Conservation (phyloP, 35 echinoderm and acorn worm genomes). For the Acanthaster planci region DNA sequence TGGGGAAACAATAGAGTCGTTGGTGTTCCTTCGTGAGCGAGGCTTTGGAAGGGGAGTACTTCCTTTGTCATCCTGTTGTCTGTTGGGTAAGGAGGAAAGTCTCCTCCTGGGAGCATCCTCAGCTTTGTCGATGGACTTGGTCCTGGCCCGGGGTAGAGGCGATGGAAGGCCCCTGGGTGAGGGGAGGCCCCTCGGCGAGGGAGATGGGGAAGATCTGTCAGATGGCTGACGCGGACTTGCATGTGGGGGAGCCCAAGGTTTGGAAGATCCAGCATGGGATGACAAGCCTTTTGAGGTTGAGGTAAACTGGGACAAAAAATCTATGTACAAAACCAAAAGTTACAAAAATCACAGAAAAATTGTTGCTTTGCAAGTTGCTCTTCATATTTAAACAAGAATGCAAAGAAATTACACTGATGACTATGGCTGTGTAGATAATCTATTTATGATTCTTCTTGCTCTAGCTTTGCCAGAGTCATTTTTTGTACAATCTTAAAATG, state of each 20-base stretch:
- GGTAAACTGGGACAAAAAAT: slow-evolving; percentile 56
- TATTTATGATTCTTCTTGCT: too few species aligned
- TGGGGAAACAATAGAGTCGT: slow-evolving; percentile 5
- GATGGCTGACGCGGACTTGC: not conserved
- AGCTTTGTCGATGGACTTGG: slow-evolving; percentile 35
- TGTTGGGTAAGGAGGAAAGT: not conserved
- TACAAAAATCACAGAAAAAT: too few species aligned
- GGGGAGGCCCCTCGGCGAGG: slow-evolving; percentile 6
- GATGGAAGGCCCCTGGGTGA: not conserved
- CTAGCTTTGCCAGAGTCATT: too few species aligned
- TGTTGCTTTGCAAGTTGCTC: too few species aligned
- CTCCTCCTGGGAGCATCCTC: slow-evolving; percentile 11
- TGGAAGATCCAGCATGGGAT: slow-evolving; percentile 32
- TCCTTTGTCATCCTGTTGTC: not conserved
- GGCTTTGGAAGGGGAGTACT: slow-evolving; percentile 41
- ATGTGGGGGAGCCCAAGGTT: not conserved
- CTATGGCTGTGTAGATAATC: too few species aligned
- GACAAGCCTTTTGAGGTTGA: slow-evolving; percentile 15
- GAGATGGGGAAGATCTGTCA: not conserved
- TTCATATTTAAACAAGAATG: too few species aligned
- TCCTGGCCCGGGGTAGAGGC: slow-evolving; percentile 20
- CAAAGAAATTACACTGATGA: too few species aligned
- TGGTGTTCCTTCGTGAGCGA: not conserved
- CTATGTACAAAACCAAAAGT: slow-evolving; percentile 26
- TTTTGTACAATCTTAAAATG: too few species aligned